phyloP scores from a whole-genome alignment of 2,113 vertebrate species.

The Strix aluco region DNA sequence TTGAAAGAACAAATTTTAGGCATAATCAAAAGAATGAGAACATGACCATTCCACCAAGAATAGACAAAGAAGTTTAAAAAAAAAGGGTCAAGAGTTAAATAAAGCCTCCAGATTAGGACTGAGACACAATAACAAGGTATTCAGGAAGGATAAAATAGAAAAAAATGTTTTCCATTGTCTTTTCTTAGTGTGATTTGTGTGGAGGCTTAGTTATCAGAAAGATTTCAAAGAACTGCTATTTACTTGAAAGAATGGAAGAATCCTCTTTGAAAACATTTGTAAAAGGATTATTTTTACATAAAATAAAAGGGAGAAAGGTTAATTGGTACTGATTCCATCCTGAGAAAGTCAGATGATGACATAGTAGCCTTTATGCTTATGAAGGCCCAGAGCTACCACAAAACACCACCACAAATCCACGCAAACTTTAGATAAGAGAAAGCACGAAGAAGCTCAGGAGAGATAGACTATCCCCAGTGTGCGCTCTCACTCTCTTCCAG shows the following conservation, averaged over 20 bases:
- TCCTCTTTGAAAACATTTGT: neutral
- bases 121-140: neutral
- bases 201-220: neutral
- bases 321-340: neutral
- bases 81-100: neutral
- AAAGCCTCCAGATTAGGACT: neutral
- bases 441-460: neutral
- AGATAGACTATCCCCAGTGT: accelerated
- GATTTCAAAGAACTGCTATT: neutral
- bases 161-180: neutral
- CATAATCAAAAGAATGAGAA: neutral
- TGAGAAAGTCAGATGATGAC: too few species aligned
- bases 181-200: neutral
- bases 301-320: neutral
- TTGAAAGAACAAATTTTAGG: neutral
- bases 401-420: neutral
- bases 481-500: neutral
- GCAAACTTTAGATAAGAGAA: neutral
- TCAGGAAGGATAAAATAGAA: neutral
- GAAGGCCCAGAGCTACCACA: neutral
- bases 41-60: neutral
- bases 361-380: neutral
- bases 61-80: neutral
- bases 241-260: neutral
- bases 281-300: neutral